phyloP scores from a whole-genome alignment of 2,888 invertebrate genomes.

The Nomada ferruginata region DNA sequence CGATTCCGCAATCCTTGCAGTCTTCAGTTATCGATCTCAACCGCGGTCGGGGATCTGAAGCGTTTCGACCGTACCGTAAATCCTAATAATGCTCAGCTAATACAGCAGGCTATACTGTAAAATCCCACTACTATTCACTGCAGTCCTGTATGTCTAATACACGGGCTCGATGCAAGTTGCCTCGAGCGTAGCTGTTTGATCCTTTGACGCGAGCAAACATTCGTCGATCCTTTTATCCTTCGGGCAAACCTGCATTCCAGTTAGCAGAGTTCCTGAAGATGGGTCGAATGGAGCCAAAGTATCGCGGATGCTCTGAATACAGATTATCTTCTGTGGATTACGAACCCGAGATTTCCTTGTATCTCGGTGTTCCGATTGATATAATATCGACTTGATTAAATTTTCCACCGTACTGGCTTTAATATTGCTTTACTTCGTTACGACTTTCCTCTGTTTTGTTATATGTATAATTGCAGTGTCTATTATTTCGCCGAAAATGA shows the following conservation, averaged over 20 bases:
- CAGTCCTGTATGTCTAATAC: slow-evolving; percentile 19
- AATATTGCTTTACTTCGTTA: background rate
- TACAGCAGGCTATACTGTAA: slow-evolving; percentile 23
- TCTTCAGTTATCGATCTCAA: slow-evolving; percentile 52
- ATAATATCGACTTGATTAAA: too few relatives aligned
- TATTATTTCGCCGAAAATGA: background rate
- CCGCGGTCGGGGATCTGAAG: slow-evolving; percentile 17
- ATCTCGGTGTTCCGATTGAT: too few relatives aligned
- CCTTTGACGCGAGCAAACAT: slow-evolving; percentile 33
- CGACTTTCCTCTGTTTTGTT: background rate
- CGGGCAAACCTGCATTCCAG: background rate
- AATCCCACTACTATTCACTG: slow-evolving; percentile 25
- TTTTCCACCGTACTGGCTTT: too few relatives aligned
- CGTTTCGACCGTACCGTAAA: slow-evolving; percentile 53
- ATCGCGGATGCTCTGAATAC: slow-evolving; percentile 1
- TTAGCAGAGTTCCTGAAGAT: slow-evolving; percentile 13
- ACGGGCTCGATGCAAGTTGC: slow-evolving; percentile 13
- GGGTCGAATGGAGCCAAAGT: background rate
- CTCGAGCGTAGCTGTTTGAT: slow-evolving; percentile 28
- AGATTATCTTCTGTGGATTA: background rate
- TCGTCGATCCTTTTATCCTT: slow-evolving; percentile 38
- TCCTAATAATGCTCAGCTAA: slow-evolving; percentile 52
- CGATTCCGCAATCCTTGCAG: slow-evolving; percentile 15
- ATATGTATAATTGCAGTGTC: too few relatives aligned
- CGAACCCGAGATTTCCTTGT: background rate